A percentile compares a stretch with the other conserved stretches of the same genome.
Conservation (phyloP, 2,797 vertebrate species). For the Acanthurus leucopareius region DNA sequence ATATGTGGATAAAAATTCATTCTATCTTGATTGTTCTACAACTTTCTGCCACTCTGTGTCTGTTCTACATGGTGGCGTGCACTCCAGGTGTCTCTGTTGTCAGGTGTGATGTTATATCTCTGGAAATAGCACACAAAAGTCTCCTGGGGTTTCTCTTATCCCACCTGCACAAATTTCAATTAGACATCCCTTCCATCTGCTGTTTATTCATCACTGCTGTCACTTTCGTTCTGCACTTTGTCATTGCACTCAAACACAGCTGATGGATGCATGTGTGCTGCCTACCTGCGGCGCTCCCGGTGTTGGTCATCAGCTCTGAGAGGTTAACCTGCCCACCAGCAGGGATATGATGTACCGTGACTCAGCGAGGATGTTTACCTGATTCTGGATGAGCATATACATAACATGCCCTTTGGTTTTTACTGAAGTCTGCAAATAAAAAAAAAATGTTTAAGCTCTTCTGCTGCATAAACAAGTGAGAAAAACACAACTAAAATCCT, state of each 20-base stretch:
- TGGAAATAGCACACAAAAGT: neutral
- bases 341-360: conserved; percentile 77
- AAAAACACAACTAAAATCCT: neutral
- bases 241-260: neutral
- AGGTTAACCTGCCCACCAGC: conserved; percentile 43
- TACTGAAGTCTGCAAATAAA: neutral
- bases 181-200: conserved; percentile 17
- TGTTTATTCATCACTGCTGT: conserved; percentile 5
- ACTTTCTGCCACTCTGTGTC: neutral
- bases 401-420: neutral
- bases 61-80: neutral
- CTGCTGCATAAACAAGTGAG: neutral
- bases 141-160: conserved; percentile 8
- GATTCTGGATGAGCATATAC: conserved; percentile 79
- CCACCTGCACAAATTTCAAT: conserved; percentile 9
- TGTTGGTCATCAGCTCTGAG: conserved; percentile 64
- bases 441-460: neutral
- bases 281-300: conserved; percentile 76
- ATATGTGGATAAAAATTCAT: neutral
- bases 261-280: neutral
- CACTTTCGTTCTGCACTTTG: neutral
- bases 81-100: conserved; percentile 20
- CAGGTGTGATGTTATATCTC: conserved; percentile 14
- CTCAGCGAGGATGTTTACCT: conserved; percentile 61
- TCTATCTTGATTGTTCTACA: neutral